Base-by-base conservation (phyloP, 2,113 vertebrate genomes). In the Psittacara wagleri region DNA sequence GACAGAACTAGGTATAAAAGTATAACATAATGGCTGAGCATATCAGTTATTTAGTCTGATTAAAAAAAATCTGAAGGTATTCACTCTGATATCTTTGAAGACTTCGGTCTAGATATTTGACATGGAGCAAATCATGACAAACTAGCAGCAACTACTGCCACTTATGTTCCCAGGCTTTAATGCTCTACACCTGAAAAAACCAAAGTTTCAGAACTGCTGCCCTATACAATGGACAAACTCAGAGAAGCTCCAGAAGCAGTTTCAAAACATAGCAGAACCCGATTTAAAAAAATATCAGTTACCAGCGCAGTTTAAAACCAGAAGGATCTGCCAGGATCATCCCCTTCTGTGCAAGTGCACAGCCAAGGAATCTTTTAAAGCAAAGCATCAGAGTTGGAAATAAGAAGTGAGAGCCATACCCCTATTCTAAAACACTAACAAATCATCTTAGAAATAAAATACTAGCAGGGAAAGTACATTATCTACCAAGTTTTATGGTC, bases 361-460 rank as follows among this genome's bases (percentile, higher is more conserved):
- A 64, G n/a, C 31, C 68, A 70, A 57, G 68, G 84, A 77, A 54
- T 55, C 28, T 51, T 86, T 83, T 39, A 33, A 83, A 91, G 55
- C 52, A 76, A 92, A 72, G 51, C 79, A 73, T 29, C 76, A 62
- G 41, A 74, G 27, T 77, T 94, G 75, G 63, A 72, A 74, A 66
- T 92, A 88, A 78, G 93, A 94, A 52, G 6, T 14, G 72, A 96
- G 64, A 84, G 54, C 10, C 82, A 31, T 52, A 85, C 10, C 22
- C 57, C 39, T 72, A 28, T 83, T 86, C 14, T 79, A 93, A 59
- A 79, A 86, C 24, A 83, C 55, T 80, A 93, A 7, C 29, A 69
- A 70, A 63, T 81, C 67, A 66, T 31, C 37, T 86, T 67, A 64
- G 72, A 93, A 96, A 89, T 74, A 76, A 87, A 92, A 78, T 63